Conservation (phyloP, 30 jellyfish, hydroid and myxozoan genomes). For the Turritopsis dohrnii region DNA sequence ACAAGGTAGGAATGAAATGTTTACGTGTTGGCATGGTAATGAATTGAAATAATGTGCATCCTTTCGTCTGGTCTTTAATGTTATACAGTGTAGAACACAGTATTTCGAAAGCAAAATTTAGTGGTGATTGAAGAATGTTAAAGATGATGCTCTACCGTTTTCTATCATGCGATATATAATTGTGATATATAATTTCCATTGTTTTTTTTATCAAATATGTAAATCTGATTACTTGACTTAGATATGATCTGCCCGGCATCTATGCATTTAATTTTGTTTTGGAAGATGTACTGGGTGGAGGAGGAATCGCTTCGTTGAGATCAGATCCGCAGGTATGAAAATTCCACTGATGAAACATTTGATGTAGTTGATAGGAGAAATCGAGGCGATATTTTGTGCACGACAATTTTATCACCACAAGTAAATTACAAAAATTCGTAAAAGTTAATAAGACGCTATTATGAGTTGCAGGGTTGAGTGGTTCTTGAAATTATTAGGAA, state of each 20-base stretch:
- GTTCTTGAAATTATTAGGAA: too few species aligned
- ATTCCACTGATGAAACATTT: too few species aligned
- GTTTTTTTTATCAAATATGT: not conserved
- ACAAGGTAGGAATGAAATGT: conserved; percentile 11
- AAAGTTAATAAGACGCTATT: too few species aligned
- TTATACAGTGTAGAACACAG: too few species aligned
- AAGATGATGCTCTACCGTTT: not conserved
- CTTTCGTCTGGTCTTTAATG: too few species aligned
- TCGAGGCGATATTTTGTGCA: too few species aligned
- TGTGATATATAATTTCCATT: not conserved
- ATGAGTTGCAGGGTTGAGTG: too few species aligned
- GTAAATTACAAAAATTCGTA: too few species aligned
- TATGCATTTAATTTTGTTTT: conserved; percentile 77
- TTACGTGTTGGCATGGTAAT: not conserved
- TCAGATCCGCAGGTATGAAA: conserved; percentile 68
- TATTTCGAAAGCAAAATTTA: too few species aligned
- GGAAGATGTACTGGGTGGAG: conserved; percentile 86
- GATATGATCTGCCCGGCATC: conserved; percentile 88
- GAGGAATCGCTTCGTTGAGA: conserved; percentile 90
- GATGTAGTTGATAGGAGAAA: too few species aligned
- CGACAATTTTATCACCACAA: too few species aligned
- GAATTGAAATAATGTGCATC: not conserved
- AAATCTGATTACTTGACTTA: not conserved
- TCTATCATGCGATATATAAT: not conserved
- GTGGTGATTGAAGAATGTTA: not conserved